Evolutionary conservation across 2,113 vertebrate genomes (phyloP).

Genomic region (Coreoperca whiteheadi): DNA sequence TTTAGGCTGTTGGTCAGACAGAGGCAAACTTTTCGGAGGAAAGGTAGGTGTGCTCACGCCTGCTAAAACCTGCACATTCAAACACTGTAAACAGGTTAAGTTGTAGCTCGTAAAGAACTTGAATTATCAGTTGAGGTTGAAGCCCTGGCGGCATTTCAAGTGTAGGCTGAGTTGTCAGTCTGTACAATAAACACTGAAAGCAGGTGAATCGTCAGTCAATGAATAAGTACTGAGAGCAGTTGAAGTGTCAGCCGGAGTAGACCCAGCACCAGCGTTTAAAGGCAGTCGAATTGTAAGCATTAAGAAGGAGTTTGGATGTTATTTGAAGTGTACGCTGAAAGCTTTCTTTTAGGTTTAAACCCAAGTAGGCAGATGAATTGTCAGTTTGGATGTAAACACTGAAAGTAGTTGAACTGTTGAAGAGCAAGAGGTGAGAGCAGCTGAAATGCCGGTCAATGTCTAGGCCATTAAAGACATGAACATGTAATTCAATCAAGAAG

Average conservation of each 20-base stretch:
- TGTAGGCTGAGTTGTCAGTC: no score
- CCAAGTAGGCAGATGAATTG: no score
- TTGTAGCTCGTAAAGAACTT: neutral
- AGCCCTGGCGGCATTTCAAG: no score
- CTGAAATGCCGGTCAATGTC: neutral
- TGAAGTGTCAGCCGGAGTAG: no score
- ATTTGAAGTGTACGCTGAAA: no score
- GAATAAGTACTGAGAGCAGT: neutral
- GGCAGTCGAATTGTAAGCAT: no score
- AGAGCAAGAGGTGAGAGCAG: neutral
- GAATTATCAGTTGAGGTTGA: no score
- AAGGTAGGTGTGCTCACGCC: neutral
- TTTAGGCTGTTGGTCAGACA: neutral
- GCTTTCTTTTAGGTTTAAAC: no score
- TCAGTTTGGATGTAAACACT: neutral
- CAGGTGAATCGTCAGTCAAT: neutral
- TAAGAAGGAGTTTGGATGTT: neutral
- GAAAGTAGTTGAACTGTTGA: neutral
- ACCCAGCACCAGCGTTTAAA: no score
- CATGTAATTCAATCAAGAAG: neutral
- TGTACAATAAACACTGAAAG: neutral
- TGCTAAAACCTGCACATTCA: neutral
- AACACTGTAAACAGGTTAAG: neutral
- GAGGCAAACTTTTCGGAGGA: neutral
- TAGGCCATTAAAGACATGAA: neutral